Evolutionary conservation across 2,797 vertebrate genomes (phyloP), one percentile per base, ranked within the genome.

Genomic region (Myotis daubentonii): DNA sequence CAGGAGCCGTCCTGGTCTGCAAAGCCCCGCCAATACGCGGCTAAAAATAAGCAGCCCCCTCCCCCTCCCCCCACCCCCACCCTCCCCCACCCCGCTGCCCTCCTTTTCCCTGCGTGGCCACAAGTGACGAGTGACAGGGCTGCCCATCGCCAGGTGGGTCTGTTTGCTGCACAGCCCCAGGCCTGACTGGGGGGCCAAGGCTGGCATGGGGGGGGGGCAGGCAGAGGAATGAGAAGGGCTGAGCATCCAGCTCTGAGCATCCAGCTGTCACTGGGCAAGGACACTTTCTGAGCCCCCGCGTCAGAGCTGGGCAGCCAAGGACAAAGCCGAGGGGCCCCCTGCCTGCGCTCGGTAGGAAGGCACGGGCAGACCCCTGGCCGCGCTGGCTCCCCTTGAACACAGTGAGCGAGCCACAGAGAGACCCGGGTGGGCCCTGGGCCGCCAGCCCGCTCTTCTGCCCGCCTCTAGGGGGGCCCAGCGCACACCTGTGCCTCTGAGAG

Each of bases 1-100:
- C 79, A 25, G 66, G 57, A 49, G 68, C 1, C 13, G 0, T 68
- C 76, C 23, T 62, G 47, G 60, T 57, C 96, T 91, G 91, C 91
- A 97, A 75, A 95, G 93, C 72, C 65, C 57, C 68, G 87, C 94
- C 95, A 94, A 57, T 94, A 86, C 92, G 71, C 0, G 3, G 81
- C 94, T 97, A 94, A 96, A 97, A 96, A 94, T 83, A 94, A 87
- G 93, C 94, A 38, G 65, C 44, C 70, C 82, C 11, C 41, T 9
- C 41, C 41, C 6, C 41, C 7, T 8, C 41, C 44, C 38, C 38
- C 36, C 38, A 41, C 38, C 38, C 41, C 41, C 7, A 8, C 6
- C 41, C 6, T 5, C 41, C 41, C 41, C 41, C 38, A 38, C 41
- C 38, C 30, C n/a, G 1, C 8, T 2, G 3, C 62, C 82, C 82